A percentile compares a stretch with the other conserved stretches of the same genome.
These are phyloP conservation scores for Eptesicus fuscus DNA, from an alignment of 2,113 vertebrate species.

Conservation along the genomic window DNA sequence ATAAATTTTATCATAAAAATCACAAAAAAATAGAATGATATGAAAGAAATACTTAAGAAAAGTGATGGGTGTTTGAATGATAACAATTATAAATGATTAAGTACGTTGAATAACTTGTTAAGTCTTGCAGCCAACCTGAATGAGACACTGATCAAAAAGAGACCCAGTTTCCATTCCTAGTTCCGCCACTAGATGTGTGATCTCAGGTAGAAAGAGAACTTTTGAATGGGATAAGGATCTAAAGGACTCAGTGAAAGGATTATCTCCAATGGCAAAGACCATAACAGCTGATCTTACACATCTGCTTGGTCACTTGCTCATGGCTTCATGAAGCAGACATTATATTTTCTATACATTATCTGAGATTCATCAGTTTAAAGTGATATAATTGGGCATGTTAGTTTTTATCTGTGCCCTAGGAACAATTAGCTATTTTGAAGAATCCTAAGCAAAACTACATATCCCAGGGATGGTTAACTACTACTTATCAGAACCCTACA, in stretches of 20 bases:
- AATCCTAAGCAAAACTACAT: neutral
- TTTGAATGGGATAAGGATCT: neutral
- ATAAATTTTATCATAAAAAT: conserved; percentile 33
- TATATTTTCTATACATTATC: conserved; percentile 2
- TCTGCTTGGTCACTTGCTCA: neutral
- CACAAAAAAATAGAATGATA: conserved; percentile 18
- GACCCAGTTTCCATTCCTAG: neutral
- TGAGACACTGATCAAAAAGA: neutral
- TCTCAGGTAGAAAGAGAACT: neutral
- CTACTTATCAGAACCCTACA: neutral
- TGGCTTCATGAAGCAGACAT: neutral
- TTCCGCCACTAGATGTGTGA: neutral
- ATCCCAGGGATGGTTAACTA: neutral
- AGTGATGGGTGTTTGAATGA: neutral
- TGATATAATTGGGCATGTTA: neutral
- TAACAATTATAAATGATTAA: conserved; percentile 3
- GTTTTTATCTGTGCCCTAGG: neutral
- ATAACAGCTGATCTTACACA: neutral
- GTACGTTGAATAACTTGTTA: neutral
- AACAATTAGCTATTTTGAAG: neutral
- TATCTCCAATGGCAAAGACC: neutral
- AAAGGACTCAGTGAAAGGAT: neutral
- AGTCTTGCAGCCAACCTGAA: neutral
- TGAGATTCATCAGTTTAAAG: neutral
- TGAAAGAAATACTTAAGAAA: conserved; percentile 20